Base-by-base conservation (phyloP, 2,113 vertebrate genomes). In the Scytalopus superciliaris region DNA sequence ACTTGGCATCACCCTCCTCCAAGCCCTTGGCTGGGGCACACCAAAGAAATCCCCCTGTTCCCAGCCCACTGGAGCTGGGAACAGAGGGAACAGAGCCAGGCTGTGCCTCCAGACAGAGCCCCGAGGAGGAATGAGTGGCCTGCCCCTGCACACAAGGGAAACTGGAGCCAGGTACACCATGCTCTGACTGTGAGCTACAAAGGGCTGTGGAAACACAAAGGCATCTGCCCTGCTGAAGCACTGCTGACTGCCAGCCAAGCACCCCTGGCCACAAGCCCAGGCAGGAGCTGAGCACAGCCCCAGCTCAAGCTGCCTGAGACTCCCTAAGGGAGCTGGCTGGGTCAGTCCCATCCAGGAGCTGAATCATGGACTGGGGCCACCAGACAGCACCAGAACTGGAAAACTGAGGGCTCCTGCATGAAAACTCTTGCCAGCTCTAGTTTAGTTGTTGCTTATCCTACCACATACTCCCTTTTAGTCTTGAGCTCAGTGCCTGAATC, bases 41-140 rank as follows among this genome's bases (percentile, higher is more conserved):
- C 12, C 45, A 19, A 47, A 55, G 74, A 35, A 68, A 82, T 77
- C 40, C 40, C 40, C n/a, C n/a, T n/a, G n/a, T n/a, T 77, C 63
- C 72, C 37, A 31, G 68, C 70, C 68, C 0, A 0, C 4, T 13
- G 47, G 73, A 91, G 69, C 44, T 15, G n/a, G n/a, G n/a, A 42
- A 11, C 40, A 42, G 10, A 11, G 67, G 82, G 74, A 89, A 22
- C 24, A 22, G 40, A 89, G 91, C 87, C 95, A 94, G 47, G 13
- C 3, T 0, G 0, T 37, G 78, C 27, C 67, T 83, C 59, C 83
- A 70, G 91, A 68, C 27, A 0, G 56, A 63, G 76, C 42, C 67
- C n/a, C 55, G 18, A 22, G 0, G 19, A 77, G 84, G 27, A 63
- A 47, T 0, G 30, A 81, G 50, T 0, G 25, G 55, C 8, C 53